Evolutionary conservation across 2,113 vertebrate species (phyloP), one percentile per base, ranked within the genome.

Genomic region (Corydoras maculifer): DNA sequence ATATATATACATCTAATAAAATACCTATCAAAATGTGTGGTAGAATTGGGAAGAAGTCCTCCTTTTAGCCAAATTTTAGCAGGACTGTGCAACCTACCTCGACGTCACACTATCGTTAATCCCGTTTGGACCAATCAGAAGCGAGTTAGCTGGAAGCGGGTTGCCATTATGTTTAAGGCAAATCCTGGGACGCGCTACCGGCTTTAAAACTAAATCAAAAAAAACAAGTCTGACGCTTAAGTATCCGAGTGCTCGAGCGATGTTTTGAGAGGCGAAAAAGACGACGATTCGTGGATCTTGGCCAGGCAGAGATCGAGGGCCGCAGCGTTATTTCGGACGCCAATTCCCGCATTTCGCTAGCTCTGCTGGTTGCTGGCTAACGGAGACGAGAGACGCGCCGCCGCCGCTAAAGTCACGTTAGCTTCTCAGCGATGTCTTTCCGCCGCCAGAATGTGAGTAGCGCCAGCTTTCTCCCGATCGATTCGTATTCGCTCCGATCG

Each of bases 371-470:
- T 72, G 58, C 69, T 75, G 75, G 62, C 62, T 11, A 35, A 73
- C 72, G 30, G 53, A 72, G 69, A 71, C 55, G 49, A 70, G n/a
- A 43, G 35, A 43, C 35, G 58, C 72, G 72, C 65, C 53, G 35
- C 18, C 72, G 32, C 8, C 18, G 61, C 64, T 70, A 75, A 79
- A 43, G 35, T 43, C 35, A 43, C 35, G 68, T 53, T 73, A 65
- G 70, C 69, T 57, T 60, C 48, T 66, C 18, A 74, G 72, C 53
- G 55, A 79, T 80, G 79, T 80, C 79, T 75, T 78, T 78, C 75
- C 75, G 79, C 73, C 75, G 79, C 65, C 79, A 78, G 67, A 80
- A 78, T 58, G 78, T 80, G 29, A 80, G 78, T 77, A 77, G 8
- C 8, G 53, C 32, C 3, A 25, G 32, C 3, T 58, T 10, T 67